These are phyloP conservation scores for Diplolepis rosae DNA, from an alignment of 2,888 invertebrate genomes.

Conservation along the genomic window DNA sequence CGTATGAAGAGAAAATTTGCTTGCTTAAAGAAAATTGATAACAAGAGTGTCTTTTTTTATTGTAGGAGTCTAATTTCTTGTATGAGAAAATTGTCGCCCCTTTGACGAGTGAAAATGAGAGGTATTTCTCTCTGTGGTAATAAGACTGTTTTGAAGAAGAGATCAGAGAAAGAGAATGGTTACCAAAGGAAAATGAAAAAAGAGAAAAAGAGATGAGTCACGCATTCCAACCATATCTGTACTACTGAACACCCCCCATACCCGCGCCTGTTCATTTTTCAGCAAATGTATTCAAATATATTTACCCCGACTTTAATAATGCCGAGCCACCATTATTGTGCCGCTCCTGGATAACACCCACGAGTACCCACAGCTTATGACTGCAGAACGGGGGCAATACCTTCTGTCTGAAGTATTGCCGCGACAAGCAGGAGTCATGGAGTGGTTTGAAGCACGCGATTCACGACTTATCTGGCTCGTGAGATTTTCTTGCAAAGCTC, in stretches of 20 bases:
- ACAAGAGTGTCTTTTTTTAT: too few relatives aligned
- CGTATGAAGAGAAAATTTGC: too few relatives aligned
- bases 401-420: conserved; percentile 44
- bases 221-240: conserved; percentile 52
- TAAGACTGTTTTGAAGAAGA: neutral
- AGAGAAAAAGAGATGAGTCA: conserved; percentile 37
- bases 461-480: conserved; percentile 42
- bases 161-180: neutral
- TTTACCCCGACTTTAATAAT: conserved; percentile 57
- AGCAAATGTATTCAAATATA: conserved; percentile 63
- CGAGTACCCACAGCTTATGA: conserved; percentile 42
- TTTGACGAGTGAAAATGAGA: neutral
- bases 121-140: conserved; percentile 32
- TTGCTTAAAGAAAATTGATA: too few relatives aligned
- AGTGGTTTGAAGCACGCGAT: conserved; percentile 42
- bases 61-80: neutral
- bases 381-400: conserved; percentile 36
- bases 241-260: conserved; percentile 16
- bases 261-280: conserved; percentile 51
- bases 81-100: neutral
- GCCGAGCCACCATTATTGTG: conserved; percentile 49
- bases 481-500: conserved; percentile 34
- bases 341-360: conserved; percentile 41
- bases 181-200: neutral
- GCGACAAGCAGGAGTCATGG: conserved; percentile 35